Evolutionary conservation across 2,888 invertebrate genomes (phyloP).

Genomic region (Temnothorax unifasciatus): DNA sequence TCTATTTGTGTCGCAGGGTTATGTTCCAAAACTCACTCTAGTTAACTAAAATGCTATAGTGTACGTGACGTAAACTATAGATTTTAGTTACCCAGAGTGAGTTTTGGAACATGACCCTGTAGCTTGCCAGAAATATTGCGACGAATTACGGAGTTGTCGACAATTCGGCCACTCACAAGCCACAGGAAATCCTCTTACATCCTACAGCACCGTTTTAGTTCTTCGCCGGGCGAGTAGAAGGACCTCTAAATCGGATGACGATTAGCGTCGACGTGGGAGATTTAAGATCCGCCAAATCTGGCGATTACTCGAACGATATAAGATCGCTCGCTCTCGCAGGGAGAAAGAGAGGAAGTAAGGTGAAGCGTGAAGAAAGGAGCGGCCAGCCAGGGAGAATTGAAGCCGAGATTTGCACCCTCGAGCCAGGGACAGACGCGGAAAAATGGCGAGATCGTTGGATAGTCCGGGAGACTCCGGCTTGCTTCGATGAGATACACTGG

Average conservation of each 20-base stretch:
- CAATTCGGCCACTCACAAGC: slow-evolving; percentile 14
- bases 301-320: slow-evolving; percentile 59
- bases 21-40: no score
- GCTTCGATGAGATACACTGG: slow-evolving; percentile 45
- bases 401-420: slow-evolving; percentile 39
- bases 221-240: background rate
- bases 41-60: no score
- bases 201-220: slow-evolving; percentile 1
- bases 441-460: slow-evolving; percentile 46
- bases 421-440: slow-evolving; percentile 41
- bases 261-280: slow-evolving; percentile 66
- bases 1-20: background rate
- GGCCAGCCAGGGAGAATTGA: background rate
- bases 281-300: slow-evolving; percentile 71
- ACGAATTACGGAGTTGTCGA: background rate
- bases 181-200: slow-evolving; percentile 35
- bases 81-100: no score
- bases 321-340: background rate
- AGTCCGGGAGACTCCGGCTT: slow-evolving; percentile 16
- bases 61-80: no score
- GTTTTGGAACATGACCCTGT: no score
- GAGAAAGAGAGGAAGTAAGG: slow-evolving; percentile 3
- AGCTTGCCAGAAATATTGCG: background rate
- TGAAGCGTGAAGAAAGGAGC: background rate
- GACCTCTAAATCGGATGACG: slow-evolving; percentile 54